Conservation (phyloP, 2,113 vertebrate species). For the Petrocephalus zakoni region DNA sequence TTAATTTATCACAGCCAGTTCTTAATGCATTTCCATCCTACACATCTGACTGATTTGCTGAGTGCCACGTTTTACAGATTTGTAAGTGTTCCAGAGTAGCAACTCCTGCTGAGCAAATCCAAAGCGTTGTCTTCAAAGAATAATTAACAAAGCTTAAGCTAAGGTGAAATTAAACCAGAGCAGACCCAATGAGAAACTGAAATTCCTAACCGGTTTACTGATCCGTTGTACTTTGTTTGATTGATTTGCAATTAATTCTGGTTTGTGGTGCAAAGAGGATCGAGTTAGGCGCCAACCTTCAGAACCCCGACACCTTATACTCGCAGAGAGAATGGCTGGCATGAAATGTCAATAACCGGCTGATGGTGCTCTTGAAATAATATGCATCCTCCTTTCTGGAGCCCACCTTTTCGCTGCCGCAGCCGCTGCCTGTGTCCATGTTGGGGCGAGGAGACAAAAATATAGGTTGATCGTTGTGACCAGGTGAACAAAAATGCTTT, state of each 20-base stretch:
- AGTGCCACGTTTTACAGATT: background rate
- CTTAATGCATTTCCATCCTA: background rate
- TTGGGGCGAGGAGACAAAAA: background rate
- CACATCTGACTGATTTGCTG: background rate
- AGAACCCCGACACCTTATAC: slow-evolving; percentile 84
- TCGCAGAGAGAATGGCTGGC: slow-evolving; percentile 65
- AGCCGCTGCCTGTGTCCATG: background rate
- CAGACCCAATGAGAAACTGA: slow-evolving; percentile 79
- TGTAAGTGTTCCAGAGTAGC: background rate
- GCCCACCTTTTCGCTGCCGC: too few species aligned
- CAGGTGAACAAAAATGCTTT: background rate
- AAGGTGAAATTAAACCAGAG: background rate
- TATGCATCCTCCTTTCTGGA: slow-evolving; percentile 34
- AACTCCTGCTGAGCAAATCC: too few species aligned
- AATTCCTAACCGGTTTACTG: slow-evolving; percentile 99
- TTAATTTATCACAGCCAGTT: background rate
- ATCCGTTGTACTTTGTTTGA: slow-evolving; percentile 99
- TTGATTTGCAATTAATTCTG: slow-evolving; percentile 99
- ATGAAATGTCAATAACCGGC: slow-evolving; percentile 70
- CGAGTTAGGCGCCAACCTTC: slow-evolving; percentile 93
- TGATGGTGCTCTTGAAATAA: slow-evolving; percentile 43
- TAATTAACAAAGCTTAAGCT: background rate
- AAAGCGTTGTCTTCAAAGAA: background rate
- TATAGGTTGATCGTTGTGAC: background rate
- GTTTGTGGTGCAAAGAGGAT: slow-evolving; percentile 84